These are phyloP conservation scores for Alcedo quadribrachys DNA, from an alignment of 2,797 vertebrate genomes.

Conservation along the genomic window DNA sequence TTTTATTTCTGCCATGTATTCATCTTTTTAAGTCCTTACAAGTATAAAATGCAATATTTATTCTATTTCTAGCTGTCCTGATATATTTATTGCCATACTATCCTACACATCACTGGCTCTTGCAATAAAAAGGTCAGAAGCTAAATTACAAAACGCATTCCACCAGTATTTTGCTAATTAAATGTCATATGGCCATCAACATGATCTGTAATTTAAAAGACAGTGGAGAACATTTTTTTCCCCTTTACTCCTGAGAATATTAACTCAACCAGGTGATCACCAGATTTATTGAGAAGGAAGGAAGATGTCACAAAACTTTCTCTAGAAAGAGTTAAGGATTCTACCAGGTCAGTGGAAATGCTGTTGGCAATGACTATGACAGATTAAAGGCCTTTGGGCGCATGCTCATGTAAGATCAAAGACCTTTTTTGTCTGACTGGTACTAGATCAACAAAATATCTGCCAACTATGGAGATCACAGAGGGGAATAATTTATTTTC, in stretches of 20 bases:
- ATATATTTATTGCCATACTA: background rate
- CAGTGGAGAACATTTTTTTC: background rate
- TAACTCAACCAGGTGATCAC: background rate
- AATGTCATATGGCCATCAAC: background rate
- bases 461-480: background rate
- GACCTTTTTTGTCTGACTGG: constrained; percentile 34
- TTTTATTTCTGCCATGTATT: background rate
- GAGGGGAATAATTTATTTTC: constrained; percentile 43
- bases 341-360: constrained; percentile 35
- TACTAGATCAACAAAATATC: constrained; percentile 44
- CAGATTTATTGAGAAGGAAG: constrained; percentile 21
- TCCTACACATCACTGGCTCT: background rate
- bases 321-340: constrained; percentile 51
- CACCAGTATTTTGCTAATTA: background rate
- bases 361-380: constrained; percentile 29
- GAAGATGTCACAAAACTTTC: constrained; percentile 23
- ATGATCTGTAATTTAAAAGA: background rate
- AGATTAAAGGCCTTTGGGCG: constrained; percentile 22
- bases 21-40: background rate
- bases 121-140: background rate
- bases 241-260: background rate
- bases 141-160: background rate
- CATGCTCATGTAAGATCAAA: constrained; percentile 6
- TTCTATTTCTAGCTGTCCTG: background rate
- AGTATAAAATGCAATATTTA: background rate